Base-by-base conservation (phyloP, 2,113 vertebrate species). In the Chionodraco myersi region DNA sequence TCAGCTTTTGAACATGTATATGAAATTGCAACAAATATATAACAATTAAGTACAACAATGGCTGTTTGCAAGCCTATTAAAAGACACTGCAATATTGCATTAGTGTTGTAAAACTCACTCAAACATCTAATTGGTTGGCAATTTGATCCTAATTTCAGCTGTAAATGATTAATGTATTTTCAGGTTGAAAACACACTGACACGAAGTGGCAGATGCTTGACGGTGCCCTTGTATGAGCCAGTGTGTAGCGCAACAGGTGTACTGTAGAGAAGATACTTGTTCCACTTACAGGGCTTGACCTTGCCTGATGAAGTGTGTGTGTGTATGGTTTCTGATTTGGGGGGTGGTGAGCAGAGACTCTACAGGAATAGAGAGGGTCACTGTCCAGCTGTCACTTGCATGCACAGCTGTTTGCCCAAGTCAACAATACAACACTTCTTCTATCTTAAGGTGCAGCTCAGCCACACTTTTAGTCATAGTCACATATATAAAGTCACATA, bases 201-300 rank as follows among this genome's bases (percentile, higher is more conserved):
- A n/a, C 53, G 36, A 21, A 54, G 71, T 30, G 61, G 75, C 85
- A 86, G 84, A 84, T 81, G 79, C 70, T 67, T 1, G 16, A 54
- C 75, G 67, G 63, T 68, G 61, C 18, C 51, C 59, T 47, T 15
- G 36, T 63, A 34, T 69, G 57, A 62, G 77, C 51, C 10, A 49
- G 44, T 78, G 86, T 76, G 80, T 67, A 65, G 52, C 4, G 68
- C 73, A 89, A 91, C 92, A 94, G 91, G 92, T 94, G 92, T 30
- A 30, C 30, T 30, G 30, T 85, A 86, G 91, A 88, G 88, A 90
- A 87, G 84, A 85, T 59, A 63, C 61, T 12, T 41, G 74, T 56
- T 75, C 67, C 45, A 45, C 58, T 66, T 23, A 15, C 63, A 34
- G 76, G 60, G 16, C 71, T 88, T 92, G 90, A 91, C 90, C 90